Evolutionary conservation across 1,140 invertebrate species (phyloP).

Genomic region (Laupala kohalensis): DNA sequence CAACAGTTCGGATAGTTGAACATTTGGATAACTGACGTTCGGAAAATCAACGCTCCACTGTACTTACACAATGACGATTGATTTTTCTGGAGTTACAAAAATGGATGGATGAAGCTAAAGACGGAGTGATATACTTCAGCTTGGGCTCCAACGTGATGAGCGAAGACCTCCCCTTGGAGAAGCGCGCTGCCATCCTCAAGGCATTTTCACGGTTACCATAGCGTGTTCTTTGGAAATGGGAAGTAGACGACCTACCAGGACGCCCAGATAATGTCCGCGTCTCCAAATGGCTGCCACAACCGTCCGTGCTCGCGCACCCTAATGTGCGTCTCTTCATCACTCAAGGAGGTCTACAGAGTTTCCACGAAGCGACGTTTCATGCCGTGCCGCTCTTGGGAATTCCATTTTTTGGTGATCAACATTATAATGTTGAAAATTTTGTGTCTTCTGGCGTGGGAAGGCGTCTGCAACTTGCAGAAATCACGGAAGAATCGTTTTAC

Average conservation of each 20-base stretch:
- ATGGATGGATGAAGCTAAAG: too few relatives aligned
- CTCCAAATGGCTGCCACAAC: constrained; percentile 46
- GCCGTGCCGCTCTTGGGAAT: constrained; percentile 26
- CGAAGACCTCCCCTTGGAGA: too few relatives aligned
- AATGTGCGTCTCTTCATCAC: constrained; percentile 28
- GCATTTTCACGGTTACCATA: constrained; percentile 29
- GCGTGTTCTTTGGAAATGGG: constrained; percentile 44
- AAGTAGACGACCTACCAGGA: constrained; percentile 28
- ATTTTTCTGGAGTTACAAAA: too few relatives aligned
- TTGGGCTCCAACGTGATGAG: too few relatives aligned
- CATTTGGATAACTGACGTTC: too few relatives aligned
- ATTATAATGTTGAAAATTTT: not conserved
- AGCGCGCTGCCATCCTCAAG: constrained; percentile 19
- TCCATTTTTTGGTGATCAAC: constrained; percentile 18
- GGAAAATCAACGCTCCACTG: too few relatives aligned
- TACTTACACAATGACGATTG: too few relatives aligned
- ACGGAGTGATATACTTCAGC: too few relatives aligned
- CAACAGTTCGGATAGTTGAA: too few relatives aligned
- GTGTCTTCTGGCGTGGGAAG: not conserved
- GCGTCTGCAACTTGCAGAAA: not conserved
- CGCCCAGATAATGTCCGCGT: constrained; percentile 43
- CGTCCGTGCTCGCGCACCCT: constrained; percentile 36
- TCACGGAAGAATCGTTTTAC: constrained; percentile 15
- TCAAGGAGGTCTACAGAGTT: constrained; percentile 30
- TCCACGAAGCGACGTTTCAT: constrained; percentile 26